Evolutionary conservation across 2,113 vertebrate species (phyloP), one percentile per base, ranked within the genome.

Genomic region (Glaucidium brasilianum): DNA sequence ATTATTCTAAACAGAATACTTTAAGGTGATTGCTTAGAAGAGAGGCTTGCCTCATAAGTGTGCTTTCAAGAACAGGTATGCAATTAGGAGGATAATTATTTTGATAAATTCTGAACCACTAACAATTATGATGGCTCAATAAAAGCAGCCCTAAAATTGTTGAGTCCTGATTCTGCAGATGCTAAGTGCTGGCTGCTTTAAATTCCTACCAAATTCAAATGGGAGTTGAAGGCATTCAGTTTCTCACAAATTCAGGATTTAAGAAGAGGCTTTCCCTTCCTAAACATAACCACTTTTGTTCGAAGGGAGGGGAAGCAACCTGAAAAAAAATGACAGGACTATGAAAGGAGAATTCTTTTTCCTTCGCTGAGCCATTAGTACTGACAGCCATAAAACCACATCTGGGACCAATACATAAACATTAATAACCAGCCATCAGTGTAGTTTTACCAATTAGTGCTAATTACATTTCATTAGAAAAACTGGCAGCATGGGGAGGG

Each of bases 51-150:
- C 86, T 92, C 39, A 1, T 81, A 87, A 96, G 50, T 64, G 76
- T 87, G 69, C 86, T 95, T 95, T 89, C 77, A 88, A 63, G 92
- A 90, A 82, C 86, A 96, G 81, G 92, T 94, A 79, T 59, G 77
- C 71, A 62, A 92, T 97, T 94, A 95, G 53, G 50, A 87, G 45
- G 35, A 88, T 85, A 96, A 94, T 97, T 94, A 94, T 79, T 94
- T 37, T 95, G 84, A 87, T 91, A 94, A 95, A 91, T 91, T 91
- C 84, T 82, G 80, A 91, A 55, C 77, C 69, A 66, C 58, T 96
- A 66, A 68, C 53, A 82, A 58, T 82, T 89, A 79, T 9, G 45
- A 81, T 86, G 76, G 64, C 73, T 91, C 20, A 59, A 89, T 83
- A 78, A 91, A 84, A 84, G 82, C 75, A 94, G 56, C 66, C 68